phyloP scores from a whole-genome alignment of 2,113 vertebrate species.

The Amphilophus citrinellus region DNA sequence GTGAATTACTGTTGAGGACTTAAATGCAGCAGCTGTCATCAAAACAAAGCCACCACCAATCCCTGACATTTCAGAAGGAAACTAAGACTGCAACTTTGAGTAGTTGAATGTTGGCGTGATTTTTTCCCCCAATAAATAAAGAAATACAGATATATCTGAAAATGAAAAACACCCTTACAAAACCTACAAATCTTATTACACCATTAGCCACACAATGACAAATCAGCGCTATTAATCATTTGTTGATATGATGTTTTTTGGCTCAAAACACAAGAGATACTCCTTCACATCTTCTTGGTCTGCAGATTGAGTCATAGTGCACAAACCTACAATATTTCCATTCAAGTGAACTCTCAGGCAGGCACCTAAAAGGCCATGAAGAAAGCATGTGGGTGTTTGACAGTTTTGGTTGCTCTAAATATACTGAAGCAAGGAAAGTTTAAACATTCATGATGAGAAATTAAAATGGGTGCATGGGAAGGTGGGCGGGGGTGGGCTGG shows the following conservation, averaged over 20 bases:
- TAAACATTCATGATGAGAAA: neutral
- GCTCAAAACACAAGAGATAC: neutral
- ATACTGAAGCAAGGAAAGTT: neutral
- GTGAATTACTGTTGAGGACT: neutral
- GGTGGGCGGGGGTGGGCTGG: neutral
- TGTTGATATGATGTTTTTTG: neutral
- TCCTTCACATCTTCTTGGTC: neutral
- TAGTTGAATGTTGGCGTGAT: neutral
- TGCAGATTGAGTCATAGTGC: neutral
- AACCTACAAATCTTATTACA: neutral
- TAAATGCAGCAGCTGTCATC: neutral
- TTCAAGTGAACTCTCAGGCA: neutral
- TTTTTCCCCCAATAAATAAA: neutral
- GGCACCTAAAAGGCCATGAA: neutral
- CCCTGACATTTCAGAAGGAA: neutral
- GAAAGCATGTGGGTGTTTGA: neutral
- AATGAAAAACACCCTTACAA: constrained; percentile 1
- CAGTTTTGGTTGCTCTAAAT: neutral
- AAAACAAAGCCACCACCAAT: neutral
- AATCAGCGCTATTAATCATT: neutral
- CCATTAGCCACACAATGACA: neutral
- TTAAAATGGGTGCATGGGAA: neutral
- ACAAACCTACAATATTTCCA: neutral
- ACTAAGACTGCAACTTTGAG: neutral
- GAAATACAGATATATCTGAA: neutral